Conservation (phyloP, 2,797 vertebrate genomes). For the Nyctalus aviator region DNA sequence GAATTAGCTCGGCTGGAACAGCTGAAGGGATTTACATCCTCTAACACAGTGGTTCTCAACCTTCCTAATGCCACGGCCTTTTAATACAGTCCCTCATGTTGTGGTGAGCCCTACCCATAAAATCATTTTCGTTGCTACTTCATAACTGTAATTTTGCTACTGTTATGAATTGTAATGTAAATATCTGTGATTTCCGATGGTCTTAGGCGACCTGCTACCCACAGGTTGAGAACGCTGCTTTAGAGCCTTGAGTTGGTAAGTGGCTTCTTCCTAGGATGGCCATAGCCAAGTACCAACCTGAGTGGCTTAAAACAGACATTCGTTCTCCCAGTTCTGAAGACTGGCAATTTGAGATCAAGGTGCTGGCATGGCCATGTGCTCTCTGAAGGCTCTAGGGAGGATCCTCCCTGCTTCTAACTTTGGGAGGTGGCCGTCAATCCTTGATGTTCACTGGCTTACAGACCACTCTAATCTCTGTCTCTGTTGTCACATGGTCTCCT, state of each 20-base stretch:
- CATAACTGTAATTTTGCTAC: too few relatives aligned
- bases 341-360: too few relatives aligned
- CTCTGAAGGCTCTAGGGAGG: neutral
- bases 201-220: too few relatives aligned
- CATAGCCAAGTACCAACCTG: neutral
- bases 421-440: neutral
- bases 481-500: neutral
- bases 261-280: neutral
- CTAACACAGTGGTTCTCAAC: neutral
- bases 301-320: neutral
- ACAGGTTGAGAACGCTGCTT: too few relatives aligned
- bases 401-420: neutral
- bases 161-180: too few relatives aligned
- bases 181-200: too few relatives aligned
- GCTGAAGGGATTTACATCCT: slow-evolving; percentile 36
- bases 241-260: neutral
- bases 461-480: neutral
- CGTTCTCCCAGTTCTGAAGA: neutral
- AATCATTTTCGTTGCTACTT: too few relatives aligned
- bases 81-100: too few relatives aligned
- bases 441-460: neutral
- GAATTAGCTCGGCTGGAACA: slow-evolving; percentile 22
- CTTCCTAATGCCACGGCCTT: too few relatives aligned
- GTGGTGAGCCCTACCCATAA: too few relatives aligned
- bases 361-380: rapidly evolving